These are phyloP conservation scores for Prosapia bicincta DNA, from an alignment of 2,888 invertebrate species.

Conservation along the genomic window DNA sequence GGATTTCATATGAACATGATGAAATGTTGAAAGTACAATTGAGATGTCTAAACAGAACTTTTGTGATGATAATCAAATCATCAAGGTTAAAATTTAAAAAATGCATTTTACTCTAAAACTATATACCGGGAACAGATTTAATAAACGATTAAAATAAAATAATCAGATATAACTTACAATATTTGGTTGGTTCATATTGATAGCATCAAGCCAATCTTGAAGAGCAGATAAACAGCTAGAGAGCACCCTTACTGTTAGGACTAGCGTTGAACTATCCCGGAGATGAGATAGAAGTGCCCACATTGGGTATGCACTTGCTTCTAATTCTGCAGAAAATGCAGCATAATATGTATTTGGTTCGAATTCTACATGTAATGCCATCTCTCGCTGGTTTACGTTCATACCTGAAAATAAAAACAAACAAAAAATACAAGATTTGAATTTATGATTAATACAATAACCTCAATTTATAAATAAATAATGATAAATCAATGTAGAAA, in stretches of 20 bases:
- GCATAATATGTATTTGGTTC: conserved; percentile 97
- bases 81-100: too few relatives aligned
- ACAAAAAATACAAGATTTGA: too few relatives aligned
- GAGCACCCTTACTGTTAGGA: conserved; percentile 71
- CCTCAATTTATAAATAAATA: too few relatives aligned
- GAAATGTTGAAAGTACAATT: too few relatives aligned
- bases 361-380: conserved; percentile 90
- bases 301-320: conserved; percentile 97
- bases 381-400: conserved; percentile 93
- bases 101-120: too few relatives aligned
- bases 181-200: conserved; percentile 66
- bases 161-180: conserved; percentile 61
- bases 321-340: conserved; percentile 95
- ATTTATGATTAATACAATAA: too few relatives aligned
- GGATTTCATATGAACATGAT: too few relatives aligned
- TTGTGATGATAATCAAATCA: too few relatives aligned
- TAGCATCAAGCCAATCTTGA: conserved; percentile 85
- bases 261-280: conserved; percentile 64
- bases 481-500: too few relatives aligned
- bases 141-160: too few relatives aligned
- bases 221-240: conserved; percentile 73
- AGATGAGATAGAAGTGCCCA: conserved; percentile 94
- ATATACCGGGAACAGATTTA: too few relatives aligned
- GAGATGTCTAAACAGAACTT: too few relatives aligned
- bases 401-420: conserved; percentile 61